A percentile compares a stretch with the other conserved stretches of the same genome.
Evolutionary conservation across 1,140 invertebrate genomes (phyloP).

Genomic region (Ips nitidus): DNA sequence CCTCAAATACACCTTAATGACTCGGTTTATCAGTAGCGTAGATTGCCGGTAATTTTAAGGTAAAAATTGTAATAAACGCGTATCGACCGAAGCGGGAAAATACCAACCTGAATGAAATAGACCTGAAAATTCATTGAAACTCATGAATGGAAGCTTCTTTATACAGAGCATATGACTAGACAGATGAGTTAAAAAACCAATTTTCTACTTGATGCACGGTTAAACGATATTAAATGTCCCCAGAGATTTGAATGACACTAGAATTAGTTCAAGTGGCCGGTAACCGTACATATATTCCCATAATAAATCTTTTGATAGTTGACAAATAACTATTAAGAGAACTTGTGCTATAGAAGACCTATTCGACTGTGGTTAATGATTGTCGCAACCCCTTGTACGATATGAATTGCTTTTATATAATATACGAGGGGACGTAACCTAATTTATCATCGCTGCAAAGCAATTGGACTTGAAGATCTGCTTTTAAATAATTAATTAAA

Average conservation of each 20-base stretch:
- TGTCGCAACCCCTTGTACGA: conserved; percentile 29
- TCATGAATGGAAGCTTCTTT: no score
- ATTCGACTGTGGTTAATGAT: conserved; percentile 30
- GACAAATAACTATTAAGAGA: conserved; percentile 33
- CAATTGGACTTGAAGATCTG: no score
- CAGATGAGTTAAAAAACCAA: background rate
- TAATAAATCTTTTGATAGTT: conserved; percentile 33
- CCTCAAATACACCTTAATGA: background rate
- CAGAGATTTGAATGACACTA: conserved; percentile 21
- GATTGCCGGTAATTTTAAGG: no score
- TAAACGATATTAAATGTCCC: conserved; percentile 26
- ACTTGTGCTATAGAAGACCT: conserved; percentile 19
- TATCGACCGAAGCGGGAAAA: no score
- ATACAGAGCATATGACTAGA: no score
- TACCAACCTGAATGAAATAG: no score
- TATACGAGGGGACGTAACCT: background rate
- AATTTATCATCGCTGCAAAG: no score
- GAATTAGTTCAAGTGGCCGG: conserved; percentile 28
- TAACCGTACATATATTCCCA: conserved; percentile 24
- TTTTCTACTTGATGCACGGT: conserved; percentile 9
- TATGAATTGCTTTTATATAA: conserved; percentile 10
- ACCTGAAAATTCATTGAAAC: no score
- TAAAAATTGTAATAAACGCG: no score
- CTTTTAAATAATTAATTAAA: no score
- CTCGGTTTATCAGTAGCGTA: background rate